Percentiles rank a stretch among this genome's conserved stretches.
Evolutionary conservation across 2,113 vertebrate genomes (phyloP).

Genomic region (Chloebia gouldiae): DNA sequence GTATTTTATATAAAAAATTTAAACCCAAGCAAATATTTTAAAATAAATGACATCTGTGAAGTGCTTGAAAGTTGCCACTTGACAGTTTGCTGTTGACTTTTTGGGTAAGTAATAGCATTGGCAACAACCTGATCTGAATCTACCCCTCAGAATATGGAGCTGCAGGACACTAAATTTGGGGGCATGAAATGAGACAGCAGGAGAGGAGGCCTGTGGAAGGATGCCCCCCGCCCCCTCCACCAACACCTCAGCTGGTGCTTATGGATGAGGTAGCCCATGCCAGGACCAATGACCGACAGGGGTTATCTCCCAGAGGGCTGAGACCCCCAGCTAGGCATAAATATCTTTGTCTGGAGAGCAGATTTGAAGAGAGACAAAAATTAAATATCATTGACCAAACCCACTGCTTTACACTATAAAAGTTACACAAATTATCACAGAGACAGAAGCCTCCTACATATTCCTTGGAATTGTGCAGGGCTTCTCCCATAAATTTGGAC

Average conservation of each 20-base stretch:
- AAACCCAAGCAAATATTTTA: constrained; percentile 1
- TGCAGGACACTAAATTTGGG: not conserved
- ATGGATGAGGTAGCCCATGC: no score
- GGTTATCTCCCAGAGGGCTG: not conserved
- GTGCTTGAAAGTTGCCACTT: not conserved
- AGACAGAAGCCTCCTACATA: not conserved
- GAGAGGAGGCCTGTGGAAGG: not conserved
- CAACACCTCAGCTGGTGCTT: not conserved
- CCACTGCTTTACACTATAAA: not conserved
- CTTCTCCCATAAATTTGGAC: no score
- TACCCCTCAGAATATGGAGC: not conserved
- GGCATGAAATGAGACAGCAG: not conserved
- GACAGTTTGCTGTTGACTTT: not conserved
- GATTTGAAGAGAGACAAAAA: not conserved
- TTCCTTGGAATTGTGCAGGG: not conserved
- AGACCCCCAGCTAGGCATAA: not conserved
- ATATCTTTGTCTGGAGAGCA: not conserved
- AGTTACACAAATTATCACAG: not conserved
- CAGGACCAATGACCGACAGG: not conserved
- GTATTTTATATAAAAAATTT: constrained; percentile 34
- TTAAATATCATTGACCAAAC: not conserved
- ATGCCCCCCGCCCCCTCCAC: not conserved
- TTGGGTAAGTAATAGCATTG: not conserved
- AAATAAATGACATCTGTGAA: not conserved
- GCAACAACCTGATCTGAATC: not conserved